Base-by-base conservation (phyloP, 2,888 invertebrate species). In the Baccha elongata region DNA sequence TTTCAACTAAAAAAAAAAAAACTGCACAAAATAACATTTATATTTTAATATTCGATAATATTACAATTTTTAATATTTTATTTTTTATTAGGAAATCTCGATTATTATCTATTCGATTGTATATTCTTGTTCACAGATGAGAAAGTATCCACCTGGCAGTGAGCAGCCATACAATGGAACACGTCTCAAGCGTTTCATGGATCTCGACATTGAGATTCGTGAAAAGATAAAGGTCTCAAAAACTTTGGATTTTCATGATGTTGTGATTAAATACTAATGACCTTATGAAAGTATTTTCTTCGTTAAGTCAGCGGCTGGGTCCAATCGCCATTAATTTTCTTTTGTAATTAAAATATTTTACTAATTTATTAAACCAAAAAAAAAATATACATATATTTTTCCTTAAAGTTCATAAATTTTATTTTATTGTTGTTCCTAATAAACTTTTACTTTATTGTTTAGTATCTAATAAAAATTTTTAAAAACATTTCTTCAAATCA, bases 141-240 rank as follows among this genome's bases (percentile, higher is more conserved):
- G 94, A 86, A 92, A 93, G 86, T 92, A 93, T 89, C 94, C 94
- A 23, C 94, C 94, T 13, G 94, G 94, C 86, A 93, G 93, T 85
- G 93, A 93, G 62, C 90, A 91, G 44, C 92, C 93, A 1, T 93
- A 91, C 86, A 92, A 93, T 85, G 92, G 92, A 48, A 89, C 90
- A 44, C 90, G 92, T 68, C 87, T 93, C 52, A 90, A 91, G 83
- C 91, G 91, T 84, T 93, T 93, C 86, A 87, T 92, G 86, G 88
- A 91, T 73, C 89, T 91, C 67, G 92, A 92, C 85, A 91, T 90
- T 84, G 90, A 92, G 65, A 85, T 86, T 67, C 81, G 85, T 23
- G 58, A 65, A 5, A 87, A 87, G 84, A 87, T 89, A 37, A 88
- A 86, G 55, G 84, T 87, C 19, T 86, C 87, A 55, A 85, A 87